Evolutionary conservation across 2,888 invertebrate genomes (phyloP).

Genomic region (Julus scanicus): DNA sequence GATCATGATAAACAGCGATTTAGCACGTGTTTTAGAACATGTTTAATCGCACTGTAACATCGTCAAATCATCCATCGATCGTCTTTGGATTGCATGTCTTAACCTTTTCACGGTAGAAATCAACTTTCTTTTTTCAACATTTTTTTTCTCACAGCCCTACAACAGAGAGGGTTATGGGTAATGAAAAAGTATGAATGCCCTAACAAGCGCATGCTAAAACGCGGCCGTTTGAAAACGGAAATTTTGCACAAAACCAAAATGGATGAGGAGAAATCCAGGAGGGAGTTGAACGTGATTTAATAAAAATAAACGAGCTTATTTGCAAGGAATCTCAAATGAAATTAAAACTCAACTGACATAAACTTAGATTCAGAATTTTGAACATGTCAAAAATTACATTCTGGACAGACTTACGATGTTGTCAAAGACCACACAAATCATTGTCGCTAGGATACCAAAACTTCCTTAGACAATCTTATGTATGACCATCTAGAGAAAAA

Average conservation of each 20-base stretch:
- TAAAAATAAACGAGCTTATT: constrained; percentile 31
- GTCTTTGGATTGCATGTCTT: not conserved
- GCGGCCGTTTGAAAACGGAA: constrained; percentile 36
- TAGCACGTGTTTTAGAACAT: not conserved
- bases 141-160: not conserved
- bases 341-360: not conserved
- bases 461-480: too few relatives aligned
- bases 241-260: constrained; percentile 31
- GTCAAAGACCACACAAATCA: too few relatives aligned
- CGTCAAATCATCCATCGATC: not conserved
- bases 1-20: too few relatives aligned
- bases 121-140: not conserved
- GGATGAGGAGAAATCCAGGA: not conserved
- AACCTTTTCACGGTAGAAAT: not conserved
- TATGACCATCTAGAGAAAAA: too few relatives aligned
- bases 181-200: not conserved
- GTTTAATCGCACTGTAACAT: not conserved
- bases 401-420: too few relatives aligned
- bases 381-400: not conserved
- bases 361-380: not conserved
- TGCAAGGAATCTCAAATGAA: not conserved
- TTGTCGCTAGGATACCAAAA: too few relatives aligned
- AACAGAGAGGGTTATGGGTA: constrained; percentile 1
- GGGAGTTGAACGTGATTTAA: constrained; percentile 40
- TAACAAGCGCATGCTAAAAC: not conserved